phyloP scores from a whole-genome alignment of 1,140 invertebrate genomes.

The Eriocheir sinensis region DNA sequence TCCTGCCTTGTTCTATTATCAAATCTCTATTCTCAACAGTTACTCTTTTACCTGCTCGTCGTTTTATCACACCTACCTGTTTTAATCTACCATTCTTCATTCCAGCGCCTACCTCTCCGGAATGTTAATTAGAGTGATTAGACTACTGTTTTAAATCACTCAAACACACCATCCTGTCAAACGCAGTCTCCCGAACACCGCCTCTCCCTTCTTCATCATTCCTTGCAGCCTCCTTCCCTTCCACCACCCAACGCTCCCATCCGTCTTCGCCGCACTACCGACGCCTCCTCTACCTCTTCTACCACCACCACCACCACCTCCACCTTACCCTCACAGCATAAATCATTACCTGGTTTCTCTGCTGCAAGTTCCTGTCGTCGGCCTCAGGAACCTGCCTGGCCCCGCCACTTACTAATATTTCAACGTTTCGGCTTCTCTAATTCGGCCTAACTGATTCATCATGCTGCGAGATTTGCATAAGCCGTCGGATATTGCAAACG shows the following conservation, averaged over 20 bases:
- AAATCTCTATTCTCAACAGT: too few species aligned
- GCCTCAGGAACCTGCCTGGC: neutral
- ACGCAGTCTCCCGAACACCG: neutral
- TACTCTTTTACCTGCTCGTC: too few species aligned
- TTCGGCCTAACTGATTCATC: constrained; percentile 69
- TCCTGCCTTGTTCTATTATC: too few species aligned
- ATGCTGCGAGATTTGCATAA: constrained; percentile 63
- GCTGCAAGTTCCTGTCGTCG: neutral
- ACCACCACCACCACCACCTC: neutral
- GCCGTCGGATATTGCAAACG: constrained; percentile 60
- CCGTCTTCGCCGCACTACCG: neutral
- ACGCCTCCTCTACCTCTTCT: neutral
- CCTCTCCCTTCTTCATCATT: neutral
- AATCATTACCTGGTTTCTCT: constrained; percentile 28
- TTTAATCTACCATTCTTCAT: too few species aligned
- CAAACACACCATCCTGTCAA: too few species aligned
- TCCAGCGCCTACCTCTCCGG: too few species aligned
- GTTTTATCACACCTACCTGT: too few species aligned
- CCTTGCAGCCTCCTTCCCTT: neutral
- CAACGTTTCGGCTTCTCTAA: constrained; percentile 61
- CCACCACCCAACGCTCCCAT: neutral
- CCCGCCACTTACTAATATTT: constrained; percentile 54
- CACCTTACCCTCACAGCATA: neutral
- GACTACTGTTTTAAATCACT: too few species aligned
- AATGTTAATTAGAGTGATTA: too few species aligned